Conservation (phyloP, 2,888 invertebrate genomes). For the Neelides folsomi region DNA sequence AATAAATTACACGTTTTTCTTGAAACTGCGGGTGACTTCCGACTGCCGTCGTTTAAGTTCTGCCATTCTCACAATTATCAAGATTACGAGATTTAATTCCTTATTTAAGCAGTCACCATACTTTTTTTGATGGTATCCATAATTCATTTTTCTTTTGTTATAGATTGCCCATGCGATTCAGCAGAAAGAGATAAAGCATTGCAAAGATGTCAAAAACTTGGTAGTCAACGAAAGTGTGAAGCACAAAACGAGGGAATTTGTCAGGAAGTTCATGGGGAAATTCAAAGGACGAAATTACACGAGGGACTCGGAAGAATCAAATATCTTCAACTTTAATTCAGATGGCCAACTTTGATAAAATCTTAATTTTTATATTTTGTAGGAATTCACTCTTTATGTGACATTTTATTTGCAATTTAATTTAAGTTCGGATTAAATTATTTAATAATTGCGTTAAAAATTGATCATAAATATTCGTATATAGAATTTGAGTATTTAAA, state of each 20-base stretch:
- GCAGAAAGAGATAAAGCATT: conserved; percentile 86
- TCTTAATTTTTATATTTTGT: no score
- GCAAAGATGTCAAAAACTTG: conserved; percentile 69
- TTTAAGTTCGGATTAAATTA: no score
- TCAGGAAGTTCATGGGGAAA: conserved; percentile 89
- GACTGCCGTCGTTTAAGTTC: not conserved
- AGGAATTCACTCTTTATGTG: no score
- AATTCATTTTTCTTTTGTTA: conserved; percentile 34
- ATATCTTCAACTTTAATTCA: no score
- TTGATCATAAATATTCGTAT: no score
- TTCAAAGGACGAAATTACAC: conserved; percentile 64
- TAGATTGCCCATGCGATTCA: conserved; percentile 91
- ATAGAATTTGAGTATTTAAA: no score
- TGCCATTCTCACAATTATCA: not conserved
- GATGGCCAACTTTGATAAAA: no score
- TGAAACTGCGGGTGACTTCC: no score
- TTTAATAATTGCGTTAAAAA: no score
- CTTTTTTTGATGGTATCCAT: not conserved
- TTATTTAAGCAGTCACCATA: not conserved
- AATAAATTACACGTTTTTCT: no score
- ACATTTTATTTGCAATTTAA: no score
- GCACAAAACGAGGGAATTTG: conserved; percentile 86
- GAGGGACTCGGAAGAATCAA: conserved; percentile 42
- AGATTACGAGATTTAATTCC: not conserved
- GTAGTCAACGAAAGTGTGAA: conserved; percentile 82